Base-by-base conservation (phyloP, 1,140 invertebrate genomes). In the Centruroides sculpturatus region DNA sequence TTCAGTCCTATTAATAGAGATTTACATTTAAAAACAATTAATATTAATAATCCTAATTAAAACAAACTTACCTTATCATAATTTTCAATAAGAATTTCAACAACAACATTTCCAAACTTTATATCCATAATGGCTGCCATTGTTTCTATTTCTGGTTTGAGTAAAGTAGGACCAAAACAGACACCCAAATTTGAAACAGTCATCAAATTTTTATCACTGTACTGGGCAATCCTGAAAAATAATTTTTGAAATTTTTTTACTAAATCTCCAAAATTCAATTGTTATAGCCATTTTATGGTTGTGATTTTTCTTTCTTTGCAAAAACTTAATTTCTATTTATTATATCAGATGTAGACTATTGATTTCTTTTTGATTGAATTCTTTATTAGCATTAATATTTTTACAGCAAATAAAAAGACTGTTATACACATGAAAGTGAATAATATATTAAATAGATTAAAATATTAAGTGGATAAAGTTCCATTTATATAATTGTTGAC, bases 41-140 rank as follows among this genome's bases (percentile, higher is more conserved):
- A 23, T 23, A 23, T 23, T 23, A 23, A 23, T 23, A 23, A 23
- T 23, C 23, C 23, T 23, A 23, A 23, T 23, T 23, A 41, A 41
- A 41, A 6, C 41, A 41, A 41, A 41, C 74, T 1, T 70, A 95
- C 86, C 75, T 84, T 83, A 54, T 88, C 82, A 76, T 84, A 93
- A 76, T 96, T 87, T 67, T 92, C 87, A 59, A 98, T 92, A 47
- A 98, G 79, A 70, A 97, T 91, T 77, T 98, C 94, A 41, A 98
- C 92, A 55, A 98, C 89, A 67, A 97, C 88, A 77, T 98, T 98
- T 73, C 91, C 93, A 79, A 98, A 98, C 76, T 98, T 98, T 60
- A 98, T 92, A 72, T 98, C 92, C 81, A 98, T 87, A 69, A 98
- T 97, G 67, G 93, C 91, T 48, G 93, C 92, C 56, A 98, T 88